Evolutionary conservation across 2,888 invertebrate species (phyloP), one percentile per base, ranked within the genome.

Genomic region (Caenorhabditis macrosperma): DNA sequence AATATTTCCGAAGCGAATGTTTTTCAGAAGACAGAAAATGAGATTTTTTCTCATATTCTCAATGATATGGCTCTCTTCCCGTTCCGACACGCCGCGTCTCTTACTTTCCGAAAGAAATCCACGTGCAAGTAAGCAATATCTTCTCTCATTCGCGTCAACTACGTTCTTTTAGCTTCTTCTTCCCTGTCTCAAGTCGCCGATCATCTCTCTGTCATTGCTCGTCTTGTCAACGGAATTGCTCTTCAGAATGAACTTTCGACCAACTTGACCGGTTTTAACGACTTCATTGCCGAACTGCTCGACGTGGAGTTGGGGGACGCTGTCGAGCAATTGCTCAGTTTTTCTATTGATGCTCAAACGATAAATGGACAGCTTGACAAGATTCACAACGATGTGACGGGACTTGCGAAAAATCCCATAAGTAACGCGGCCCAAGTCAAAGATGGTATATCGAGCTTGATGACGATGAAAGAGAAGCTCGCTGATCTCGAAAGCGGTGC

Each of bases 251-350:
- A 24, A 22, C 44, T 63, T 28, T 50, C 63, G 3, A 22, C 48
- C 33, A 48, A 48, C 12, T 22, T 35, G 2, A 22, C 24, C 0
- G 22, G 50, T 22, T 12, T 33, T 12, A 35, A 33, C 24, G 46
- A 48, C 33, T 48, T 63, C 24, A 48, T 63, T 17, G 63, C 63
- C 17, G 63, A 63, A 50, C 50, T 63, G 30, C 24, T 63, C 15
- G 50, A 63, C 10, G 22, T 63, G 12, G 33, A 48, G 50, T 63
- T 35, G 10, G 30, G 46, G 9, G 35, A 63, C 15, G 50, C 63
- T 48, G 63, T 63, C 3, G 33, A 12, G 22, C 22, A 35, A 7
- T 12, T 50, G 41, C 6, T 50, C 7, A 35, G 35, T 2, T n/a
- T 33, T 20, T 20, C 12, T 24, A 6, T 63, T 15, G 48, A 63